Evolutionary conservation across 2,888 invertebrate genomes (phyloP).

Genomic region (Hoplodrina blanda): DNA sequence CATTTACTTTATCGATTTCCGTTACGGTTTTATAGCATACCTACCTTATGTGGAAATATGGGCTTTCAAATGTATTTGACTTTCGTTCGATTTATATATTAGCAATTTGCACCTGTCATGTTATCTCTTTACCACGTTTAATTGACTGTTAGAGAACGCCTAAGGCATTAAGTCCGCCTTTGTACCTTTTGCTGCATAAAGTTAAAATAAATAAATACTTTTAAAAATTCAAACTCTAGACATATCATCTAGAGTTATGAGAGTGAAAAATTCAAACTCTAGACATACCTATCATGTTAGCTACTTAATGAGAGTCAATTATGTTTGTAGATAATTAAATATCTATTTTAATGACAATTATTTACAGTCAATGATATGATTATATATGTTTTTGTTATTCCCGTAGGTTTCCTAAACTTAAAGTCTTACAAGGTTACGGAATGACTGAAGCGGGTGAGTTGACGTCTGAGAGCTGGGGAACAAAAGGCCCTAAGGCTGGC

Average conservation of each 20-base stretch:
- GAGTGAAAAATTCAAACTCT: no score
- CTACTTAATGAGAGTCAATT: constrained; percentile 7
- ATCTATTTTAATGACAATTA: neutral
- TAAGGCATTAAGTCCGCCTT: no score
- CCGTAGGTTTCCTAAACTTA: constrained; percentile 74
- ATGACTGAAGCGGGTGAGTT: constrained; percentile 84
- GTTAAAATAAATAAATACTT: no score
- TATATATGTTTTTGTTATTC: neutral
- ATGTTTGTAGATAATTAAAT: neutral
- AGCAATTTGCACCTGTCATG: no score
- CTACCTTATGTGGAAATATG: neutral
- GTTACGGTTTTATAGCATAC: neutral
- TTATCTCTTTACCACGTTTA: no score
- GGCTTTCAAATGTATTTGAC: constrained; percentile 3
- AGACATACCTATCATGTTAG: neutral
- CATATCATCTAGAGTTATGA: no score
- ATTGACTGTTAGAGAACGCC: no score
- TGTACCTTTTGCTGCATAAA: no score
- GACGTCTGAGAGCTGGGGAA: constrained; percentile 79
- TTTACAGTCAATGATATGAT: neutral
- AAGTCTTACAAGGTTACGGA: constrained; percentile 81
- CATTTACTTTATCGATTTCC: constrained; percentile 12
- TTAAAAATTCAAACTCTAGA: no score
- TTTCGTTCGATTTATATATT: neutral
- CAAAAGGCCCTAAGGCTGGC: constrained; percentile 77